Base-by-base conservation (phyloP, 1,140 invertebrate genomes). In the Drosophila lini region DNA sequence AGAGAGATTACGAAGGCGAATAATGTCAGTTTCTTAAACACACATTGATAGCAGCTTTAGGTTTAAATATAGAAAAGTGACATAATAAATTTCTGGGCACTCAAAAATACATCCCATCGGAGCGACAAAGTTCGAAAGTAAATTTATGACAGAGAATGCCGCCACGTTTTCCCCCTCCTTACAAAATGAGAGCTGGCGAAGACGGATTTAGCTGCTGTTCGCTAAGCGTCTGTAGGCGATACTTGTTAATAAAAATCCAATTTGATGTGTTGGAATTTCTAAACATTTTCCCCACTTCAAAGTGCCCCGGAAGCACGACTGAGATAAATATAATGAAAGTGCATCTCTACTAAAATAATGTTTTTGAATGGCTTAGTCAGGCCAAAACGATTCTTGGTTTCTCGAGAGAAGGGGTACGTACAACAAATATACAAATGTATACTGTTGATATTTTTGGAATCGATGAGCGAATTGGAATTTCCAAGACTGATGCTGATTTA, bases 1-100 rank as follows among this genome's bases (percentile, higher is more conserved):
- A 22, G 36, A 70, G 36, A 61, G 77, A 59, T 78, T 63, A 64
- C 53, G 8, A 25, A 36, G 10, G 22, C 53, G 57, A 53, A 70
- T 58, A 47, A 64, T 78, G 57, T 71, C 32, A 47, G 45, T 44
- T 63, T 48, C 36, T 71, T 50, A 41, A 53, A 64, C 34, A 64
- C 25, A 50, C 22, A 47, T 32, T 53, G 32, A 32, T 41, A 56
- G 62, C 45, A 44, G 32, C 50, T 31, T 42, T 25, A 19, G 32
- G 59, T 77, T 38, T 78, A 71, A 78, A 73, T 73, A 65, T 79
- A 78, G 75, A 78, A 74, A 78, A 63, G 55, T 78, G 74, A 64
- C 76, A 79, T 73, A 60, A 79, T 79, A 79, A 73, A 78, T 65
- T 64, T 60, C 13, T 3, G 57, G 41, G 52, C 36, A 74, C 50